phyloP scores from a whole-genome alignment of 2,113 vertebrate genomes.

The Fregata magnificens region DNA sequence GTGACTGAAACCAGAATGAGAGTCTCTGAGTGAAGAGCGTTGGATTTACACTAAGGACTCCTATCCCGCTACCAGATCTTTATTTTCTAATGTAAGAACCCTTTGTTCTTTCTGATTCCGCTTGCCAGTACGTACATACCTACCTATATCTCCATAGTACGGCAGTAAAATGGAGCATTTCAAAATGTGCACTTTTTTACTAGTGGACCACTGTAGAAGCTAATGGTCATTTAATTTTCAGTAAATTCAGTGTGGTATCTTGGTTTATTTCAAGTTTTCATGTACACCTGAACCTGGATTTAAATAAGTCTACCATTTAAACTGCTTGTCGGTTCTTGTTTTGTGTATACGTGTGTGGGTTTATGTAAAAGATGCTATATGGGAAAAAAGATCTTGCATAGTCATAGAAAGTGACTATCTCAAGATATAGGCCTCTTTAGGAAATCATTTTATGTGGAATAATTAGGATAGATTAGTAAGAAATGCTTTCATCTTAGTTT shows the following conservation, averaged over 20 bases:
- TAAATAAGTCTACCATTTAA: neutral
- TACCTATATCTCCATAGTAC: neutral
- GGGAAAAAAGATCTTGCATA: neutral
- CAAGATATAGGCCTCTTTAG: constrained; percentile 25
- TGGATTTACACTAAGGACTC: neutral
- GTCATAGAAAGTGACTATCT: neutral
- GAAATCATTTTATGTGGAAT: constrained; percentile 77
- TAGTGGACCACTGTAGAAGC: neutral
- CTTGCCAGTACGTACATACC: neutral
- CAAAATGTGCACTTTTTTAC: neutral
- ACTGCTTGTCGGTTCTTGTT: neutral
- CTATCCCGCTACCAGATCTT: neutral
- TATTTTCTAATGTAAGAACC: neutral
- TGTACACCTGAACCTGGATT: neutral
- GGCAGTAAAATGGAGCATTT: neutral
- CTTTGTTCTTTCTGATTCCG: neutral
- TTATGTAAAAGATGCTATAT: neutral
- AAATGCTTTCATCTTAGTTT: constrained; percentile 78
- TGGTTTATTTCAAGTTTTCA: neutral
- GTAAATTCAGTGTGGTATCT: neutral
- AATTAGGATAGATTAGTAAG: constrained; percentile 75
- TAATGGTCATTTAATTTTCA: neutral
- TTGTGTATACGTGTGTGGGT: neutral
- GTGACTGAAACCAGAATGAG: neutral
- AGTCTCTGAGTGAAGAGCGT: neutral